Evolutionary conservation across 2,888 invertebrate species (phyloP), one percentile per base, ranked within the genome.

Genomic region (Tetheella fluctuosa): DNA sequence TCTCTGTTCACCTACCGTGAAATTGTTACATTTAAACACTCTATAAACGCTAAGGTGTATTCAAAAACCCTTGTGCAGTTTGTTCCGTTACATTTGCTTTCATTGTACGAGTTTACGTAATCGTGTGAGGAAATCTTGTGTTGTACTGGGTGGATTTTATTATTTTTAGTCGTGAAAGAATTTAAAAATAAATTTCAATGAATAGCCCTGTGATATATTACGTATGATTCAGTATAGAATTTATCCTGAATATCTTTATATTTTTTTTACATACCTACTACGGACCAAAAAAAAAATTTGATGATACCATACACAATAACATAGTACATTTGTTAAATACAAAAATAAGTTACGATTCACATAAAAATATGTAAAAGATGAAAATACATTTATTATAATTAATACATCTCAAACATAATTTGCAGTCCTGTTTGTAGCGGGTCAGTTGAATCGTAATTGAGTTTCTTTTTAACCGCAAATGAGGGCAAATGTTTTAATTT

Each of bases 11-110:
- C 48, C 2, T n/a, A 48, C 20, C 48, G 20, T 48, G 48, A 48
- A 48, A 48, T 48, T 17, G 48, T 48, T 48, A 17, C 48, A 20
- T 48, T 48, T 48, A 17, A 42, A 48, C 48, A 48, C 48, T 48
- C 48, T 10, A 48, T 20, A 20, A 48, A 48, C 20, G 10, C 20
- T 48, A n/a, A 48, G 5, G 48, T 20, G 48, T 48, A 48, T 48
- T 48, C 8, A 48, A 48, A 48, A 20, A 7, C 20, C 48, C 10
- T 48, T 20, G 13, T 20, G 20, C 48, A 48, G 1, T 48, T 48
- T 10, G 10, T 48, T 20, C 20, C n/a, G 48, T 20, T 17, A 48
- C 48, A 48, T 48, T 48, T 20, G 20, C 12, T 48, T 42, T 48
- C 20, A 48, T n/a, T 48, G 48, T 20, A 48, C 17, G 20, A n/a